A percentile compares a stretch with the other conserved stretches of the same genome.
These are phyloP conservation scores for Zophobas morio DNA, from an alignment of 1,140 invertebrate species.

Conservation along the genomic window DNA sequence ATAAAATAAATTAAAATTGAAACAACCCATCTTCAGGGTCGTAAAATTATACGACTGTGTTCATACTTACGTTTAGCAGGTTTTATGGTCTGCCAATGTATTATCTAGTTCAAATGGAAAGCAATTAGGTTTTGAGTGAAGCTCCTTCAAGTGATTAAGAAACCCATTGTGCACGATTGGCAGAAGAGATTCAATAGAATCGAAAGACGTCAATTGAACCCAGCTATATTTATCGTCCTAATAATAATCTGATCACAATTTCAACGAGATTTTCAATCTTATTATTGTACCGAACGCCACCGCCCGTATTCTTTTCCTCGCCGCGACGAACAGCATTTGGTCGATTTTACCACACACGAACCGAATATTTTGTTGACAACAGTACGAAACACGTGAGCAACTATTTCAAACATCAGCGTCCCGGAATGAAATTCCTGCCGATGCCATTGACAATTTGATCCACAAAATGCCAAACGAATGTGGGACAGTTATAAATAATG, in stretches of 20 bases:
- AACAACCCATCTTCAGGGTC: too few relatives aligned
- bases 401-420: conserved; percentile 30
- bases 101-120: neutral
- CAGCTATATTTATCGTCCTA: too few relatives aligned
- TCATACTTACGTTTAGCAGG: neutral
- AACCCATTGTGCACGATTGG: too few relatives aligned
- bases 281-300: too few relatives aligned
- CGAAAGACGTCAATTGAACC: neutral
- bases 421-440: conserved; percentile 19
- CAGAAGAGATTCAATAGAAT: too few relatives aligned
- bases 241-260: too few relatives aligned
- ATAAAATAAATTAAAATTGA: too few relatives aligned
- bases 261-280: too few relatives aligned
- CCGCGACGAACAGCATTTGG: neutral
- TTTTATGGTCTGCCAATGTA: neutral
- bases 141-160: conserved; percentile 1
- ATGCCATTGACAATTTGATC: conserved; percentile 36
- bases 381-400: conserved; percentile 21
- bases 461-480: conserved; percentile 33
- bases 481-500: conserved; percentile 38
- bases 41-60: too few relatives aligned
- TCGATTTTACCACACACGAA: neutral
- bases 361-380: conserved; percentile 16
- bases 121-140: conserved; percentile 1
- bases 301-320: neutral